Conservation (phyloP, 2,888 invertebrate genomes). For the Chymomyza amoena region DNA sequence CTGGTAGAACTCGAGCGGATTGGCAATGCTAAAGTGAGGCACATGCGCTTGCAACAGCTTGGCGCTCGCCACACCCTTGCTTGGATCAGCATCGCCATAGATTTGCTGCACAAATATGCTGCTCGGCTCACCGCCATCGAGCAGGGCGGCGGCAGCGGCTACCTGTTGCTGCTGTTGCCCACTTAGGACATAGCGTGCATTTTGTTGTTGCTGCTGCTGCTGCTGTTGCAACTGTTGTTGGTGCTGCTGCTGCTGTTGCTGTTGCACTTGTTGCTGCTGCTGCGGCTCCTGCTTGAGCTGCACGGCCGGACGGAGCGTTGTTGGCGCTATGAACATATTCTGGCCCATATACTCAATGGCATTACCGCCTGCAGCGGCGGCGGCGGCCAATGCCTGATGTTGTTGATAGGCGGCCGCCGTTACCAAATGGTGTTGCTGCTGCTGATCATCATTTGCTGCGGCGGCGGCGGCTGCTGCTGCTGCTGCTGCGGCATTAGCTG, state of each 20-base stretch:
- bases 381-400: slow-evolving; percentile 58
- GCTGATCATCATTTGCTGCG: slow-evolving; percentile 37
- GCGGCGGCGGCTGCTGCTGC: slow-evolving; percentile 35
- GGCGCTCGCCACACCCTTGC: slow-evolving; percentile 10
- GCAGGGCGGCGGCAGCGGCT: slow-evolving; percentile 28
- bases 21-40: slow-evolving; percentile 75
- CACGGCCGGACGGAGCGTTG: slow-evolving; percentile 66
- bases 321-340: slow-evolving; percentile 77
- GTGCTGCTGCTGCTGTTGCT: slow-evolving; percentile 52
- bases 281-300: slow-evolving; percentile 71
- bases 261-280: slow-evolving; percentile 51
- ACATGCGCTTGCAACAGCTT: slow-evolving; percentile 75
- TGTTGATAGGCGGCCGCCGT: slow-evolving; percentile 62
- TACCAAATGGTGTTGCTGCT: slow-evolving; percentile 49
- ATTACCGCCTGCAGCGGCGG: slow-evolving; percentile 46
- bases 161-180: slow-evolving; percentile 54
- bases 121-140: slow-evolving; percentile 66
- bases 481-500: slow-evolving; percentile 46
- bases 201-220: slow-evolving; percentile 50
- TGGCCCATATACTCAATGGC: slow-evolving; percentile 77
- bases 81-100: slow-evolving; percentile 63
- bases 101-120: slow-evolving; percentile 76
- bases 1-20: slow-evolving; percentile 78
- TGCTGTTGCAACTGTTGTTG: slow-evolving; percentile 49
- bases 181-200: slow-evolving; percentile 48